Conservation (phyloP, 2,113 vertebrate species). For the Alaudala cheleensis region DNA sequence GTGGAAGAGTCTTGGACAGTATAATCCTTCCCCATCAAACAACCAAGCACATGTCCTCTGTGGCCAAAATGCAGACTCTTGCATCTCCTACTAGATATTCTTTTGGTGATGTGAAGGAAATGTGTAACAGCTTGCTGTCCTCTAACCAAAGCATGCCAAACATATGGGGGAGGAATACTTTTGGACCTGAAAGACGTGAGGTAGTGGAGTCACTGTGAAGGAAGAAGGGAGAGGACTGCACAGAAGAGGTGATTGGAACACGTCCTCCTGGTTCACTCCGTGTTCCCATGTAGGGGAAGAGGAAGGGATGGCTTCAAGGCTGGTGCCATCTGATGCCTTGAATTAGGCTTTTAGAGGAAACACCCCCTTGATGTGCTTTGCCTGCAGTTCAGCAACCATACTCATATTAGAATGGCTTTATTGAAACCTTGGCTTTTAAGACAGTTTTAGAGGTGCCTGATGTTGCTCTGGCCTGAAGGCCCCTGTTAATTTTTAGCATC, state of each 20-base stretch:
- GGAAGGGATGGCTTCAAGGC: neutral
- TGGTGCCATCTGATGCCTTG: neutral
- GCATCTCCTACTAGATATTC: neutral
- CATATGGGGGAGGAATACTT: neutral
- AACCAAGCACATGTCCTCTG: neutral
- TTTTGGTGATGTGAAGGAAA: neutral
- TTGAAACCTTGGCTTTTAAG: neutral
- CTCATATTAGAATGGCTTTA: neutral
- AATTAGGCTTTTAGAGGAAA: neutral
- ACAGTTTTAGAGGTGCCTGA: neutral
- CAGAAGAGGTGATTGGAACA: neutral
- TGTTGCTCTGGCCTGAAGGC: neutral
- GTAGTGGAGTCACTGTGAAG: neutral
- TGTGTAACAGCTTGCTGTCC: neutral
- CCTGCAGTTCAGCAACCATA: neutral
- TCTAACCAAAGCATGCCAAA: neutral
- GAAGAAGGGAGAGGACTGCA: neutral
- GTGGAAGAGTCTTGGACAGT: neutral
- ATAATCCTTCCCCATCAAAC: neutral
- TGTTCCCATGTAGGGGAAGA: neutral
- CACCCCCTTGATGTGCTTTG: neutral
- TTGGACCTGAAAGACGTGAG: fast-evolving
- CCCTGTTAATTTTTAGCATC: neutral
- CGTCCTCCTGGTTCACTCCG: neutral
- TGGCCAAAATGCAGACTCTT: neutral